Conservation (phyloP, 2,797 vertebrate genomes). For the Alca torda region DNA sequence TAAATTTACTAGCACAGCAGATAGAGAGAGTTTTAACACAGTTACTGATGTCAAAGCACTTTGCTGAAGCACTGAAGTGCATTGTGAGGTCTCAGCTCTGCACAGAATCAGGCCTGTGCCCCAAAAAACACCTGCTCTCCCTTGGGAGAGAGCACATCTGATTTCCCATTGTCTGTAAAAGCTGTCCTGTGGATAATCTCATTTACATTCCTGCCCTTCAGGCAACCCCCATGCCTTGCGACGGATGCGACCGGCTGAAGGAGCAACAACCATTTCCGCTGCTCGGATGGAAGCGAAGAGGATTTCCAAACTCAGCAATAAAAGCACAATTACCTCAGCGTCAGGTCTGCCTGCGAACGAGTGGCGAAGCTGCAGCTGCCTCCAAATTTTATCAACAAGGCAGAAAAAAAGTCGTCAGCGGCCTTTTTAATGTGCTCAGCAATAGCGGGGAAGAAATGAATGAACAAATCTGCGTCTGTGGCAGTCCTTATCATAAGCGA, state of each 20-base stretch:
- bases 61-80: background rate
- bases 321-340: background rate
- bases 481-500: background rate
- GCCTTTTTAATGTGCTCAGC: background rate
- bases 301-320: background rate
- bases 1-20: background rate
- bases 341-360: background rate
- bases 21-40: background rate
- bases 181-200: background rate
- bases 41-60: background rate
- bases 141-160: background rate
- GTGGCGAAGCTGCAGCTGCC: background rate
- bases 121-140: background rate
- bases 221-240: background rate
- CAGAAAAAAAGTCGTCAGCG: too few relatives aligned
- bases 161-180: background rate
- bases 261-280: background rate
- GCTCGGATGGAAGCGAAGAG: background rate
- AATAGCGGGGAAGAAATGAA: background rate
- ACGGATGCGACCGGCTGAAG: background rate
- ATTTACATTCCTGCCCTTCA: background rate
- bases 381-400: background rate
- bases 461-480: background rate
- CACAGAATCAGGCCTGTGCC: background rate
- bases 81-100: rapidly evolving